Conservation (phyloP, 2,888 invertebrate genomes). For the Drosophila meridiana region DNA sequence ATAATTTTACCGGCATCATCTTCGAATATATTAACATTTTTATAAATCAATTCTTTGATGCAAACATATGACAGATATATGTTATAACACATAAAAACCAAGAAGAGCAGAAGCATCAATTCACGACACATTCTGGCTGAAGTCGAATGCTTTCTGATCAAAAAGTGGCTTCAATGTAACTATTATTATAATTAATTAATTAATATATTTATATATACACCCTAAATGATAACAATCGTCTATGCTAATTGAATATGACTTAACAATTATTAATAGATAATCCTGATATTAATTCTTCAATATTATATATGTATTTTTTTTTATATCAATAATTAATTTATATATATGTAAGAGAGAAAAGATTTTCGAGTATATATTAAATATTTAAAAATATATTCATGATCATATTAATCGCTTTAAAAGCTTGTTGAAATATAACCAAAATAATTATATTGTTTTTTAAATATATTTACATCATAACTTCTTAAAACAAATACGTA, state of each 20-base stretch:
- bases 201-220: too few species aligned
- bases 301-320: background rate
- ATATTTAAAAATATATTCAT: background rate
- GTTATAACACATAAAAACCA: slow-evolving; percentile 5
- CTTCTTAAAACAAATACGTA: background rate
- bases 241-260: background rate
- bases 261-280: background rate
- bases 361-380: background rate
- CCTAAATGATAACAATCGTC: background rate
- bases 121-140: slow-evolving; percentile 10
- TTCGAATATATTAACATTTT: background rate
- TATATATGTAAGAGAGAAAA: background rate
- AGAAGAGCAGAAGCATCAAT: background rate
- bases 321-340: background rate
- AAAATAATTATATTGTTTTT: too few species aligned
- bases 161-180: background rate
- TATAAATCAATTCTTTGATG: background rate
- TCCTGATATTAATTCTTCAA: background rate
- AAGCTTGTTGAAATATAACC: too few species aligned
- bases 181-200: too few species aligned
- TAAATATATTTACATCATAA: background rate
- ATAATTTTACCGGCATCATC: background rate
- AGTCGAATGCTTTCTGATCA: background rate
- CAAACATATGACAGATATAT: background rate
- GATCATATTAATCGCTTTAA: background rate